These are phyloP conservation scores for Pangasius mekongensis DNA, from an alignment of 2,797 vertebrate species.

Conservation along the genomic window DNA sequence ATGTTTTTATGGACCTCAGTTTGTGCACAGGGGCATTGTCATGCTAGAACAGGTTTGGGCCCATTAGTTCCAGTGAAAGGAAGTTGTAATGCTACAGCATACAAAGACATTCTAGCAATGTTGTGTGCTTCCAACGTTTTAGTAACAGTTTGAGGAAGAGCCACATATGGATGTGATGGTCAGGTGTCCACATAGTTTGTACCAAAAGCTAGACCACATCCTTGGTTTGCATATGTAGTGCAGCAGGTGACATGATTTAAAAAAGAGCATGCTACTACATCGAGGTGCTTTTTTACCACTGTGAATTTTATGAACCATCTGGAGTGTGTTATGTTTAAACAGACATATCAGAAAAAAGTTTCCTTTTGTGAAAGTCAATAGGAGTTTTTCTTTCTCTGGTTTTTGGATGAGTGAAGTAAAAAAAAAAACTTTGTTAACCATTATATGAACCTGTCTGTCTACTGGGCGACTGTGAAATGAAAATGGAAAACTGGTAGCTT, in stretches of 20 bases:
- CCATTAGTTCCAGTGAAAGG: not conserved
- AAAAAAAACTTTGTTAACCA: not conserved
- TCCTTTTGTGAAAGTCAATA: not conserved
- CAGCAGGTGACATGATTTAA: not conserved
- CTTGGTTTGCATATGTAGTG: not conserved
- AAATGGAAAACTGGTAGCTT: not conserved
- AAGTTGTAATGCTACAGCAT: not conserved
- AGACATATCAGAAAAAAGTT: not conserved
- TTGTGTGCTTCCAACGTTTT: not conserved
- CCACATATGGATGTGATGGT: not conserved
- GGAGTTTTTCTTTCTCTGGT: not conserved
- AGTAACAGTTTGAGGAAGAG: not conserved
- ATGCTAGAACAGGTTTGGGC: not conserved
- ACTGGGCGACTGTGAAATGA: not conserved
- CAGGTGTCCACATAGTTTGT: not conserved
- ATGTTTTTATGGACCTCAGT: not conserved
- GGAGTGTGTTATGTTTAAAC: not conserved
- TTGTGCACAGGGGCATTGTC: not conserved
- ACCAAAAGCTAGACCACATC: no score
- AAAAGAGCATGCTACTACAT: not conserved
- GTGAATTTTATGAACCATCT: not conserved
- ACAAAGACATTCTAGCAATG: not conserved
- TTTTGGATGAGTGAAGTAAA: not conserved
- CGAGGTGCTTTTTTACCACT: not conserved
- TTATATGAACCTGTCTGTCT: not conserved